These are phyloP conservation scores for Xiphophorus birchmanni DNA, from an alignment of 2,797 vertebrate species.

Conservation along the genomic window DNA sequence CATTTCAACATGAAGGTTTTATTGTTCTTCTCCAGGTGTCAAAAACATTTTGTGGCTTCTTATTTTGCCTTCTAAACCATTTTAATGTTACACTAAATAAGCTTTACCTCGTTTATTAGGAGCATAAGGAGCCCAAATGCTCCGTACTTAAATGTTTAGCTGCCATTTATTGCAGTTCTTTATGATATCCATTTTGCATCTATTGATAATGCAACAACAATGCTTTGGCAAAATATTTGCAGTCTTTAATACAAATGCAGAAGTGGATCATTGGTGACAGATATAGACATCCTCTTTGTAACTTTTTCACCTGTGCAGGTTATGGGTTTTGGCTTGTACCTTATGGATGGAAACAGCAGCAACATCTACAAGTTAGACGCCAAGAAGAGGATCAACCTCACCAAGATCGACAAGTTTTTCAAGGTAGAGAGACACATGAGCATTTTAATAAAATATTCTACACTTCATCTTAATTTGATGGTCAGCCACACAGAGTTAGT, in stretches of 20 bases:
- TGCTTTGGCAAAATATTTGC: background rate
- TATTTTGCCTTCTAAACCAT: background rate
- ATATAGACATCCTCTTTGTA: background rate
- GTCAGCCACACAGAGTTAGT: no score
- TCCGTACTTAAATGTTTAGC: background rate
- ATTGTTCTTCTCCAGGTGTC: background rate
- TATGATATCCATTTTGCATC: background rate
- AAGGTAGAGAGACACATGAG: constrained; percentile 78
- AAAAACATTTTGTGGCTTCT: background rate
- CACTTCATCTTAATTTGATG: background rate
- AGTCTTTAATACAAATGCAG: background rate
- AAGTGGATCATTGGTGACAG: background rate
- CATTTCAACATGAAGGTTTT: background rate
- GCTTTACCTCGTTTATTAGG: background rate
- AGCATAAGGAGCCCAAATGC: background rate
- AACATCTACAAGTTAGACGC: constrained; percentile 98
- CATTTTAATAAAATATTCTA: background rate
- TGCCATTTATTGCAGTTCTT: background rate
- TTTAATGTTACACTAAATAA: background rate
- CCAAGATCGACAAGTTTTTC: constrained; percentile 98
- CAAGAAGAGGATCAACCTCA: constrained; percentile 97
- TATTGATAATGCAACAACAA: background rate
- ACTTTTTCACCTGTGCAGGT: constrained; percentile 80
- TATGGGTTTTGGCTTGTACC: constrained; percentile 97
- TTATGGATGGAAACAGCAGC: constrained; percentile 96